These are phyloP conservation scores for Phymorhynchus buccinoides DNA, from an alignment of 1,140 invertebrate species.

Conservation along the genomic window DNA sequence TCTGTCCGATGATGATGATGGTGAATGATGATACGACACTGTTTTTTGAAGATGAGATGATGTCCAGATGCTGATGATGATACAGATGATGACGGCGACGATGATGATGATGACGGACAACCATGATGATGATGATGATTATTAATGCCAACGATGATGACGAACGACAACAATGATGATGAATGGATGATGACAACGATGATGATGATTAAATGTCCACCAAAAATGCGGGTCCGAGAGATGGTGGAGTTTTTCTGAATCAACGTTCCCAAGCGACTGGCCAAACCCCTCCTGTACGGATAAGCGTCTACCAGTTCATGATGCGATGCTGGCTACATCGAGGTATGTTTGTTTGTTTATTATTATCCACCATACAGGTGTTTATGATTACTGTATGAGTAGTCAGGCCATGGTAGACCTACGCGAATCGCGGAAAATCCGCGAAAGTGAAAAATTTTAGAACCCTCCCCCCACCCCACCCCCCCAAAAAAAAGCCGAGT, in stretches of 20 bases:
- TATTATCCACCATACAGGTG: too few relatives aligned
- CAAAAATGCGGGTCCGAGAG: conserved; percentile 69
- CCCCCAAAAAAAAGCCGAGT: too few relatives aligned
- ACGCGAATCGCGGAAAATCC: too few relatives aligned
- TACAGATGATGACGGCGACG: background rate
- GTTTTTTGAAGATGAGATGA: background rate
- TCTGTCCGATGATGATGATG: too few relatives aligned
- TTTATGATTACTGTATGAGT: too few relatives aligned
- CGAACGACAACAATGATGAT: background rate
- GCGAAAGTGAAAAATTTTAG: too few relatives aligned
- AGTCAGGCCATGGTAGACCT: too few relatives aligned
- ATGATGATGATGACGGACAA: background rate
- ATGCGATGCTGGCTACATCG: conserved; percentile 64
- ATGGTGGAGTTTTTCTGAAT: conserved; percentile 69
- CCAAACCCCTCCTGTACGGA: conserved; percentile 65
- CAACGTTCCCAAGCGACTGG: conserved; percentile 58
- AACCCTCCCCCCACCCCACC: too few relatives aligned
- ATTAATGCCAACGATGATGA: too few relatives aligned
- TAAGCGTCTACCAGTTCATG: conserved; percentile 68
- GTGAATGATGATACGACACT: background rate
- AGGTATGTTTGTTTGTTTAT: too few relatives aligned
- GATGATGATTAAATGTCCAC: conserved; percentile 21
- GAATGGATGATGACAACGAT: background rate
- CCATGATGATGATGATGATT: background rate
- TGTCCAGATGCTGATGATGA: background rate